Evolutionary conservation across 2,888 invertebrate genomes (phyloP).

Genomic region (Halocaridina rubra): DNA sequence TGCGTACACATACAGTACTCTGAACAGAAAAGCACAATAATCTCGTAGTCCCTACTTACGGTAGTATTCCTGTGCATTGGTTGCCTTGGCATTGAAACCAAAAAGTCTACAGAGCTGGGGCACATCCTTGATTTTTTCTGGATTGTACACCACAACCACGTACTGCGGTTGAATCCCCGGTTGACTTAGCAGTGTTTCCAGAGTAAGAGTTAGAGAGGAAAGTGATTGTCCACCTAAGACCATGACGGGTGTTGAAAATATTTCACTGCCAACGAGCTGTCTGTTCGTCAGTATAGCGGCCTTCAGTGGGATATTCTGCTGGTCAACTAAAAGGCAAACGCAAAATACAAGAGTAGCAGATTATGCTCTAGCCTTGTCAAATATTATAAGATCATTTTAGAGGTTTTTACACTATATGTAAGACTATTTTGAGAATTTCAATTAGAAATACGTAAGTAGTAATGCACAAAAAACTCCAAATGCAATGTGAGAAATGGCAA

Average conservation of each 20-base stretch:
- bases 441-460: too few relatives aligned
- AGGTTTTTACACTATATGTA: too few relatives aligned
- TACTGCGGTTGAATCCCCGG: constrained; percentile 70
- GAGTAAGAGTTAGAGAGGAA: constrained; percentile 67
- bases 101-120: constrained; percentile 39
- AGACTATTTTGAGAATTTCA: too few relatives aligned
- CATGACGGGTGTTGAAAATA: constrained; percentile 66
- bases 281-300: constrained; percentile 66
- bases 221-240: constrained; percentile 65
- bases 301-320: constrained; percentile 59
- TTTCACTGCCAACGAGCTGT: constrained; percentile 65
- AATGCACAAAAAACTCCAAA: too few relatives aligned
- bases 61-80: constrained; percentile 15
- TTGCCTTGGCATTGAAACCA: constrained; percentile 26
- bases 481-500: too few relatives aligned
- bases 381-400: too few relatives aligned
- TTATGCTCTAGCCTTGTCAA: too few relatives aligned
- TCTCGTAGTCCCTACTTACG: constrained; percentile 8
- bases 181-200: constrained; percentile 71
- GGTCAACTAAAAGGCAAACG: constrained; percentile 27
- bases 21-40: too few relatives aligned
- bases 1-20: too few relatives aligned
- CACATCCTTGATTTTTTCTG: constrained; percentile 39
- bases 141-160: constrained; percentile 45
- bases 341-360: too few relatives aligned